Evolutionary conservation across 2,113 vertebrate species (phyloP).

Genomic region (Thunnus maccoyii): DNA sequence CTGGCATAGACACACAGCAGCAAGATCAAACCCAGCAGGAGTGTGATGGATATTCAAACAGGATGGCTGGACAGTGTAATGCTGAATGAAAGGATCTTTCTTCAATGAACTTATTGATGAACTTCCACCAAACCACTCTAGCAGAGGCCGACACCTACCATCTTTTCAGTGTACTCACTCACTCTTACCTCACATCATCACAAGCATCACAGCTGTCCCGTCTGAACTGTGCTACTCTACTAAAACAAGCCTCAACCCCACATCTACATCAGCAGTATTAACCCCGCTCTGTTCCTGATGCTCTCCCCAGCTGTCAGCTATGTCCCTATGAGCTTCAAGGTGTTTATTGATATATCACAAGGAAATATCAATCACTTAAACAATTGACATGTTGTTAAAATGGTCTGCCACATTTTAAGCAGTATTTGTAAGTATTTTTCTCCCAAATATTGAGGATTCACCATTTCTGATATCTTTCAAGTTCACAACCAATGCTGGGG

Average conservation of each 20-base stretch:
- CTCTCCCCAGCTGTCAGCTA: background rate
- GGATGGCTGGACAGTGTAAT: background rate
- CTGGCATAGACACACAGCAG: background rate
- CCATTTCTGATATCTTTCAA: background rate
- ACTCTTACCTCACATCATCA: slow-evolving; percentile 40
- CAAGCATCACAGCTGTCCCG: background rate
- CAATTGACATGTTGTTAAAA: background rate
- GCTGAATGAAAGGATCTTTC: background rate
- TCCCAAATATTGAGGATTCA: background rate
- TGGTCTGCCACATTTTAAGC: background rate
- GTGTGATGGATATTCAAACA: background rate
- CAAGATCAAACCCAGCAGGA: slow-evolving; percentile 16
- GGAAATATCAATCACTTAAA: background rate
- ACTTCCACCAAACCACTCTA: background rate
- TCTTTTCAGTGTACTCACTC: slow-evolving; percentile 15
- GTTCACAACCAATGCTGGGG: background rate
- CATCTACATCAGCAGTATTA: slow-evolving; percentile 15
- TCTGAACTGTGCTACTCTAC: slow-evolving; percentile 45
- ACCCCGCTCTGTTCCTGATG: background rate
- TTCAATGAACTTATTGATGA: slow-evolving; percentile 9
- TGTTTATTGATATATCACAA: background rate
- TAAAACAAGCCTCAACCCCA: background rate
- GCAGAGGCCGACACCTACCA: background rate
- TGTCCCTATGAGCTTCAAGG: background rate
- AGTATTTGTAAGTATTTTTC: slow-evolving; percentile 5